Evolutionary conservation across 2,797 vertebrate species (phyloP), one percentile per base, ranked within the genome.

Genomic region (Carapus acus): DNA sequence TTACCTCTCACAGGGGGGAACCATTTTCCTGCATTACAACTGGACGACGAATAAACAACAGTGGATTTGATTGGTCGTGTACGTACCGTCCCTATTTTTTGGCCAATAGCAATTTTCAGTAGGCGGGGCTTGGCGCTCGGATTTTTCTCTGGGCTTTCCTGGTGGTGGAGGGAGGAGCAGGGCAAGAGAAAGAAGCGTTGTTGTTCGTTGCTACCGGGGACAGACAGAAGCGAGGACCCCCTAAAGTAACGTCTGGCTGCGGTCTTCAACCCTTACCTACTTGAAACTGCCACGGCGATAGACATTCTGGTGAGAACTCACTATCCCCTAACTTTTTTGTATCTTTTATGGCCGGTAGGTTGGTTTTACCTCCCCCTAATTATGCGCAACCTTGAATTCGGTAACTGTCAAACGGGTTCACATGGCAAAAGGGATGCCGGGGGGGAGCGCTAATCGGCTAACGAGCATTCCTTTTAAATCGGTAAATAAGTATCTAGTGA

Each of bases 391-490:
- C 20, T 62, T 62, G 43, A 68, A 65, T 64, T 61, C 63, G 48
- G 49, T 43, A 71, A 33, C 73, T 83, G 76, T 82, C 82, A 82
- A 40, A 62, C 20, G 42, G 39, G 59, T 70, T 79, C 76, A 74
- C 76, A 69, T 33, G 76, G 77, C n/a, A 60, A 62, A 49, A 14
- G 58, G 56, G 75, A 79, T 56, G 77, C 79, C 77, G 71, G 67
- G 69, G 65, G 52, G 42, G n/a, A 71, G 65, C 48, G 80, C 74
- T 75, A 77, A 69, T 23, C 3, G 8, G 67, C 54, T 68, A 74
- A 63, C 61, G 54, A 43, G 33, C 54, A 7, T 49, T 66, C 62
- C 8, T 49, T 16, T 33, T 8, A 17, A 3, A 13, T 36, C 18
- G 20, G 29, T n/a, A 19, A 23, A n/a, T 1, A 2, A 48, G 20